phyloP scores from a whole-genome alignment of 1,140 invertebrate species.

The Calephelis nemesis region DNA sequence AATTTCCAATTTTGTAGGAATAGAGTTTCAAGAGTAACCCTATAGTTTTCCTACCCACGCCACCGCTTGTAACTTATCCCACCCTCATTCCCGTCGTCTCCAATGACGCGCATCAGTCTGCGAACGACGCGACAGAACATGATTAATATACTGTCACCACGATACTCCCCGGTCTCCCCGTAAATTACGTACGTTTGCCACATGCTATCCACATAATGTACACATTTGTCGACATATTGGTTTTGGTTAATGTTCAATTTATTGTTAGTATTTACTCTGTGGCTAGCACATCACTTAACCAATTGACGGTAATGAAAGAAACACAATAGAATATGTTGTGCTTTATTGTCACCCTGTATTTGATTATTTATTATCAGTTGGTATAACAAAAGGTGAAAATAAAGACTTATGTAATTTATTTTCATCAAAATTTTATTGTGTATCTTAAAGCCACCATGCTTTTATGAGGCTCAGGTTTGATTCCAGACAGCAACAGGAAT shows the following conservation, averaged over 20 bases:
- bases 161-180: slow-evolving; percentile 31
- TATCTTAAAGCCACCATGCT: no score
- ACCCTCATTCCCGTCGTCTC: slow-evolving; percentile 15
- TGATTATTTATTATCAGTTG: no score
- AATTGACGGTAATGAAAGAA: not conserved
- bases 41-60: no score
- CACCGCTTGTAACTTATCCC: slow-evolving; percentile 8
- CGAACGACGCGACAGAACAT: slow-evolving; percentile 30
- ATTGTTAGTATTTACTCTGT: slow-evolving; percentile 15
- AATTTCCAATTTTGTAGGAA: no score
- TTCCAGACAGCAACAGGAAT: no score
- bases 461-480: no score
- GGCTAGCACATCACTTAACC: not conserved
- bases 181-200: slow-evolving; percentile 30
- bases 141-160: slow-evolving; percentile 40
- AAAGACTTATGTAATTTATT: no score
- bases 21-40: no score
- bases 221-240: slow-evolving; percentile 25
- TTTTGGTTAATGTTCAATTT: slow-evolving; percentile 11
- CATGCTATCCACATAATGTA: slow-evolving; percentile 26
- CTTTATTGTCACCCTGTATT: no score
- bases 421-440: no score
- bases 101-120: slow-evolving; percentile 41
- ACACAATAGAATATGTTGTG: no score
- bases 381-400: no score